These are phyloP conservation scores for Tiphia femorata DNA, from an alignment of 2,888 invertebrate genomes.

Conservation along the genomic window DNA sequence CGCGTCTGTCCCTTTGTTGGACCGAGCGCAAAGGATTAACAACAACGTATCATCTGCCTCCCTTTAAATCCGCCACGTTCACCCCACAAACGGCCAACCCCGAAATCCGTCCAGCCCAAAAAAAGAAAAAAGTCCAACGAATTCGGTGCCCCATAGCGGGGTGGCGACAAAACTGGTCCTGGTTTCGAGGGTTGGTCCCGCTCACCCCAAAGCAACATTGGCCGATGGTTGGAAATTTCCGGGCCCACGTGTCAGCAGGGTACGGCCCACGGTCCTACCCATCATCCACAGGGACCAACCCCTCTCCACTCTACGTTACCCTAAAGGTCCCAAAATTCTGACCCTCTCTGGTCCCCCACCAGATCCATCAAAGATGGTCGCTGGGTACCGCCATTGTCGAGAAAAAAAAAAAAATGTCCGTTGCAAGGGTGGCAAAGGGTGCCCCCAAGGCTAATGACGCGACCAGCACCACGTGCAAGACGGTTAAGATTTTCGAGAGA, in stretches of 20 bases:
- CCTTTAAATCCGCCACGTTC: no score
- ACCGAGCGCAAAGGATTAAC: no score
- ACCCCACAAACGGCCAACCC: no score
- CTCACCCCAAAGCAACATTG: no score
- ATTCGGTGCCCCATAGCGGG: not conserved
- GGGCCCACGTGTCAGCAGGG: slow-evolving; percentile 23
- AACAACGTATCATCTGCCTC: no score
- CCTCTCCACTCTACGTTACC: slow-evolving; percentile 13
- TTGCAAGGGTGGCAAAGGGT: no score
- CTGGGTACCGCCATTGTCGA: slow-evolving; percentile 33
- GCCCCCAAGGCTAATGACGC: no score
- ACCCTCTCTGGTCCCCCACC: not conserved
- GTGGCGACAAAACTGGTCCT: not conserved
- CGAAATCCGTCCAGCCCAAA: no score
- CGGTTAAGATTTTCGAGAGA: no score
- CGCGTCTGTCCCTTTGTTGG: no score
- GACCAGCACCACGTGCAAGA: no score
- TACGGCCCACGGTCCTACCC: slow-evolving; percentile 35
- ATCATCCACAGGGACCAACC: slow-evolving; percentile 17
- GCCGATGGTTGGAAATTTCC: not conserved
- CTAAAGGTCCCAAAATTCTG: not conserved
- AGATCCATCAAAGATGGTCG: slow-evolving; percentile 31
- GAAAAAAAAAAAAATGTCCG: slow-evolving; percentile 20
- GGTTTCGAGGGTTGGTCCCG: slow-evolving; percentile 17
- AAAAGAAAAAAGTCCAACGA: not conserved